A percentile compares a stretch with the other conserved stretches of the same genome.
These are phyloP conservation scores for Todus mexicanus DNA, from an alignment of 2,797 vertebrate species.

Conservation along the genomic window DNA sequence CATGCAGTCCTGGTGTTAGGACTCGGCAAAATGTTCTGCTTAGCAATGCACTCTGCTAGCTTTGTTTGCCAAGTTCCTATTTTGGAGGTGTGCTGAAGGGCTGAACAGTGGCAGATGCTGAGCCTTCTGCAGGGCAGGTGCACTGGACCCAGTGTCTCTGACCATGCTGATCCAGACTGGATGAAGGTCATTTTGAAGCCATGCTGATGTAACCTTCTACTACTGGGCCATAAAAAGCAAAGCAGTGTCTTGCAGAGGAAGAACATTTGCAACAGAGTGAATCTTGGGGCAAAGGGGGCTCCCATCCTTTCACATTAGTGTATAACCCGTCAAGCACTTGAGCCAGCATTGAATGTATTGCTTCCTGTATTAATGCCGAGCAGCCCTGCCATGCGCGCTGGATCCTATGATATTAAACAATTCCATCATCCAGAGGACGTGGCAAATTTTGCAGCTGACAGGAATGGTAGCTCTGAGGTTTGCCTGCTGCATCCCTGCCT, in stretches of 20 bases:
- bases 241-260: neutral
- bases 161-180: neutral
- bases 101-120: conserved; percentile 29
- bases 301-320: neutral
- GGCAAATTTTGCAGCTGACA: neutral
- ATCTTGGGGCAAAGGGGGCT: neutral
- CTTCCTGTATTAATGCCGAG: neutral
- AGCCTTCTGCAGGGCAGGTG: conserved; percentile 30
- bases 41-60: conserved; percentile 41
- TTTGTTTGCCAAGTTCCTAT: conserved; percentile 50
- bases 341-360: neutral
- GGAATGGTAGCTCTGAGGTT: neutral
- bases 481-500: neutral
- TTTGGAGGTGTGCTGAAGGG: conserved; percentile 40
- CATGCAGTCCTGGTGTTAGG: conserved; percentile 51
- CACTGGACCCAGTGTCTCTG: neutral
- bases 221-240: neutral
- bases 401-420: conserved; percentile 10
- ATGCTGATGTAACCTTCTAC: neutral
- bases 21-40: conserved; percentile 65
- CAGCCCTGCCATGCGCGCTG: neutral
- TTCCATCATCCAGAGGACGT: conserved; percentile 12
- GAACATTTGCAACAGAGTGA: neutral
- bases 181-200: neutral
- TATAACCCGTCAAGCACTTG: neutral